Base-by-base conservation (phyloP, 2,888 invertebrate species). In the Sympetrum striolatum region DNA sequence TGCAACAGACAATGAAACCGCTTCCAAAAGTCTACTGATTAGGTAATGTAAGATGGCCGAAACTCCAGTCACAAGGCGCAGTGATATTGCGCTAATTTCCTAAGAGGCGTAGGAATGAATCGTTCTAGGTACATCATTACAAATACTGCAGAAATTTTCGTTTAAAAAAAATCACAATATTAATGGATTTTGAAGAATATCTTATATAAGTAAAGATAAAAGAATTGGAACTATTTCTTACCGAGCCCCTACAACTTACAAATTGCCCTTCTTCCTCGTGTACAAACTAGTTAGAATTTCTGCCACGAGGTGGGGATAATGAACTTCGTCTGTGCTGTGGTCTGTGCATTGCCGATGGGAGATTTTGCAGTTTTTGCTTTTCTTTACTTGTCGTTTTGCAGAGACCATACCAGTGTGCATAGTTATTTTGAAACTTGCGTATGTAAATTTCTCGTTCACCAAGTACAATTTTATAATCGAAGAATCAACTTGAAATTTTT, bases 21-120 rank as follows among this genome's bases (percentile, higher is more conserved):
- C 96, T 96, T 96, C 96, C 96, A 96, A 96, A 96, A 96, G 96
- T 96, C 96, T 96, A 96, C 96, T 96, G 96, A 96, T 96, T 96
- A 96, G 96, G 96, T 96, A 96, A 96, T 96, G 96, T 96, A 97
- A 97, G 96, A 97, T 96, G 97, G 96, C 96, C 81, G 90, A 86
- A 86, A 37, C 86, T 86, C 86, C 86, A 86, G 86, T 86, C 86
- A 86, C 86, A 86, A 60, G 86, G 86, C 86, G 86, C 37, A 86
- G 86, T 86, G 86, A 86, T 86, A 86, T 86, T 86, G 37, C 53
- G 60, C 60, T 86, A 86, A 86, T 86, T 86, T 86, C 58, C 60
- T 37, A 60, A 60, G 53, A 35, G 86, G 60, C 35, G 39, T 64
- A 37, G 37, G 86, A 60, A 39, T n/a, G 12, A n/a, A 39, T 60